Conservation (phyloP, 2,888 invertebrate species). For the Conistra vaccinii region DNA sequence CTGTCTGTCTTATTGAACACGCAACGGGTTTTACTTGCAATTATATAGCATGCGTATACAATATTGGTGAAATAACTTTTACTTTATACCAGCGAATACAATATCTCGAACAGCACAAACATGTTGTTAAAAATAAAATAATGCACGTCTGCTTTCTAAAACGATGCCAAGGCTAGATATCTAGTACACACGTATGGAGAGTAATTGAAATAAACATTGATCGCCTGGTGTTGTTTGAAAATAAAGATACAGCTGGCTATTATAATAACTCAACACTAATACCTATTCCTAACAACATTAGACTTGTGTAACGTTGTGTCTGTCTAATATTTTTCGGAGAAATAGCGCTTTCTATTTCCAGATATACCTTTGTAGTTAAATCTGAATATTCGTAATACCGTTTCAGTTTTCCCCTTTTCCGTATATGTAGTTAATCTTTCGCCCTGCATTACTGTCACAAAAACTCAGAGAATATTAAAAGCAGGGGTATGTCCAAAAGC, state of each 20-base stretch:
- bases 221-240: slow-evolving; percentile 12
- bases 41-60: slow-evolving; percentile 19
- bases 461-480: slow-evolving; percentile 31
- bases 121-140: slow-evolving; percentile 40
- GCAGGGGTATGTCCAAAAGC: slow-evolving; percentile 24
- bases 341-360: slow-evolving; percentile 30
- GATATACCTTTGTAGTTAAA: neutral
- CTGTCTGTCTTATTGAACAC: slow-evolving; percentile 62
- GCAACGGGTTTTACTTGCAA: slow-evolving; percentile 55
- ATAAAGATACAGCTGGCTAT: slow-evolving; percentile 22
- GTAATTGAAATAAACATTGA: slow-evolving; percentile 50
- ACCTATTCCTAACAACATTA: slow-evolving; percentile 13
- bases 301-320: neutral
- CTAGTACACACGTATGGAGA: slow-evolving; percentile 29
- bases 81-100: slow-evolving; percentile 24
- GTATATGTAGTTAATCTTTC: slow-evolving; percentile 18
- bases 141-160: slow-evolving; percentile 47
- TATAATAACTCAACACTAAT: slow-evolving; percentile 18
- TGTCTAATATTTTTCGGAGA: slow-evolving; percentile 5
- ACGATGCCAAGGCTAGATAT: slow-evolving; percentile 52
- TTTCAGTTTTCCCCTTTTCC: slow-evolving; percentile 6
- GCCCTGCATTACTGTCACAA: slow-evolving; percentile 5
- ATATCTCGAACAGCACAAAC: slow-evolving; percentile 9
- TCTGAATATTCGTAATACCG: slow-evolving; percentile 1
- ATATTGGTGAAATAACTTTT: slow-evolving; percentile 28